Base-by-base conservation (phyloP, 1,140 invertebrate genomes). In the Leptopilina boulardi region DNA sequence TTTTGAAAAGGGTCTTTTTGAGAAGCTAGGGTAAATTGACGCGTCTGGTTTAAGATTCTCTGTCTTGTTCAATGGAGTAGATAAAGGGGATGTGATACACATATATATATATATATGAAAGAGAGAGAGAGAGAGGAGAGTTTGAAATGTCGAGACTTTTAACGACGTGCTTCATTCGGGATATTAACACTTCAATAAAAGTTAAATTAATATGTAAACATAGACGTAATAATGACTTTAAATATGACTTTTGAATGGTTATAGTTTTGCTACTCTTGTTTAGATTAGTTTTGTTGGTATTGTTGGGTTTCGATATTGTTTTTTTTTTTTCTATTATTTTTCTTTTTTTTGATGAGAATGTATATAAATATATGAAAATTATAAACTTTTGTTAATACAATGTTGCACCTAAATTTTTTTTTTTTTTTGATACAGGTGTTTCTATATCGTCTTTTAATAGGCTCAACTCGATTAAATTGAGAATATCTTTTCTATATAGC, bases 131-230 rank as follows among this genome's bases (percentile, higher is more conserved):
- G n/a, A n/a, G n/a, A 51, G 59, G 59, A 66, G 59, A 66, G 59
- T 66, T 66, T 23, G 59, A 66, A 66, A 66, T 66, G 59, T 66
- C 59, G 59, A 66, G 59, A 66, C 26, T 66, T 66, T 66, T 66
- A 66, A 66, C 59, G 59, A 66, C 59, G 59, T 66, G 26, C 59
- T 66, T 66, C 23, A 66, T 66, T 66, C 59, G 59, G n/a, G 59
- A 66, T 66, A 66, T 66, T 66, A 66, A 66, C 59, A 66, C 59
- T 66, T 66, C 59, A 66, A 66, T 66, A 66, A 66, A 66, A 66
- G 59, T 66, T 66, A 66, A 66, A 66, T 66, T 66, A 66, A 66
- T 66, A 66, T 30, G 59, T 66, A 66, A 66, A 66, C 59, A 66
- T 66, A 66, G 59, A 66, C 59, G 59, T 66, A 66, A 66, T 66